Evolutionary conservation across 2,797 vertebrate genomes (phyloP), one percentile per base, ranked within the genome.

Genomic region (Ptychobarbus kaznakovi): DNA sequence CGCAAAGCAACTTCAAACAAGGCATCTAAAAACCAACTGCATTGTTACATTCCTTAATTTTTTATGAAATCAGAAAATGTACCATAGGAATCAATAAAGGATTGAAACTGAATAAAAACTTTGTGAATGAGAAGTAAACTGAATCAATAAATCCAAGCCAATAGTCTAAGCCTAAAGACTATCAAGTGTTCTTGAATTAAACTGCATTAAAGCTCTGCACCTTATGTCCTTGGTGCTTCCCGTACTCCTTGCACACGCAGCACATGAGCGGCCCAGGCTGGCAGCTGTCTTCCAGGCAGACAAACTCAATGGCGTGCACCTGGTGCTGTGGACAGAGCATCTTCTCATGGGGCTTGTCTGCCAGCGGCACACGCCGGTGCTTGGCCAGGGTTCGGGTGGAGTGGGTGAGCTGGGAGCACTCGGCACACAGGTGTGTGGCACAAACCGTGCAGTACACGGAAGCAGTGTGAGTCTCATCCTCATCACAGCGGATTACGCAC

Each of bases 191-290:
- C 32, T 20, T 44, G 2, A 63, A 44, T 12, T 38, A 18, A 3
- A 15, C 1, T 78, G 35, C 13, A 28, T 44, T 79, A 16, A 7
- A 11, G n/a, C 25, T 42, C 18, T 28, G 13, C 95, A 99, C 98
- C 97, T 99, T 99, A 84, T 99, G 98, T 87, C 98, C 98, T 92
- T 99, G 98, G 92, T 99, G 98, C 90, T 99, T 99, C 91, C 98
- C 98, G 0, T 99, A 99, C 93, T 99, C 98, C 92, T 99, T 99
- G 91, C 98, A 99, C 91, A 99, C 98, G 80, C 98, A 99, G 93
- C 98, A 99, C 98, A 99, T 99, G 81, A 99, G 97, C 0, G 97
- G 97, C 66, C 96, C 97, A 0, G 96, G 91, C 91, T 96, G 97
- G 91, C 98, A 99, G 82, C 93, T 95, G 81, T 99, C 98, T 94